Evolutionary conservation across 2,888 invertebrate genomes (phyloP).

Genomic region (Minunthozetes semirufus): DNA sequence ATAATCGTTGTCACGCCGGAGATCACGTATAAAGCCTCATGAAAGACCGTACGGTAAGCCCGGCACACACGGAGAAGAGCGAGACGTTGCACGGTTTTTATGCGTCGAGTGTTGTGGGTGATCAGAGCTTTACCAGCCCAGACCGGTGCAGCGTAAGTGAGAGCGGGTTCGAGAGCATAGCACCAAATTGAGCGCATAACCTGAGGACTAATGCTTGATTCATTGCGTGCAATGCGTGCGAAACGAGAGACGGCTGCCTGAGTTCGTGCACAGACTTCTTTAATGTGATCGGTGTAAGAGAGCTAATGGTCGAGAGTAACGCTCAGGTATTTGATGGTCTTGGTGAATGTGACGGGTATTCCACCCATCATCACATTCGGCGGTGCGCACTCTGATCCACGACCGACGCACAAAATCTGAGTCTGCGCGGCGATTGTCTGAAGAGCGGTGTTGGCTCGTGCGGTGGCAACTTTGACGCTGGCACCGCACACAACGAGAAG

Average conservation of each 20-base stretch:
- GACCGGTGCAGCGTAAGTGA: conserved; percentile 8
- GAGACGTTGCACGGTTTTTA: not conserved
- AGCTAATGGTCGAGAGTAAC: not conserved
- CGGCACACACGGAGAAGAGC: not conserved
- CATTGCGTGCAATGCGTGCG: not conserved
- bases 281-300: not conserved
- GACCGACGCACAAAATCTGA: not conserved
- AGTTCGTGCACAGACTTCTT: not conserved
- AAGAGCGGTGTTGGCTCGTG: not conserved
- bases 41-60: conserved; percentile 9
- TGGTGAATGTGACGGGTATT: not conserved
- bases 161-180: not conserved
- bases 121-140: not conserved
- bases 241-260: not conserved
- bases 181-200: not conserved
- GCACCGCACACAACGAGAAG: not conserved
- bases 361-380: not conserved
- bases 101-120: too few species aligned
- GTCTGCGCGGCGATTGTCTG: not conserved
- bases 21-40: not conserved
- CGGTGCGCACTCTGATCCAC: not conserved
- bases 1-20: not conserved
- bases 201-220: not conserved
- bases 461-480: not conserved
- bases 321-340: not conserved